Percentiles rank a stretch among this genome's conserved stretches.
Evolutionary conservation across 23 tunicate species (phyloP).

Genomic region (Botrylloides violaceus): DNA sequence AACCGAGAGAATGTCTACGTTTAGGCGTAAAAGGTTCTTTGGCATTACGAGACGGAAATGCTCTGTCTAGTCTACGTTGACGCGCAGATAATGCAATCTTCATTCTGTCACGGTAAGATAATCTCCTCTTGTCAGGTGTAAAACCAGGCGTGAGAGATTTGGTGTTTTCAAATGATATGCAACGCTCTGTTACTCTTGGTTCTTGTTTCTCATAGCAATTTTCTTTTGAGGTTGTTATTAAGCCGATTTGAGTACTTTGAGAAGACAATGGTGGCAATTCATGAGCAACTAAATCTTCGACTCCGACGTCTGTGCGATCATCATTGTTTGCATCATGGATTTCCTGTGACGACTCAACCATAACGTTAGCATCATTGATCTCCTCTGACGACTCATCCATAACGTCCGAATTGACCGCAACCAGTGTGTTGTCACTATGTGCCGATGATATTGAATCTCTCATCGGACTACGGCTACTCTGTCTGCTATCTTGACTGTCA

Average conservation of each 20-base stretch:
- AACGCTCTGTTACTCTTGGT: not conserved
- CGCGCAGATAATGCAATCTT: conserved; percentile 9
- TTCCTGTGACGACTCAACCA: not conserved
- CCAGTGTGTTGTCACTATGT: conserved; percentile 6
- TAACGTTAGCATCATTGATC: not conserved
- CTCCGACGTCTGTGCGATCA: too few relatives aligned
- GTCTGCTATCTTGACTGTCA: not conserved
- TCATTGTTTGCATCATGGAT: not conserved
- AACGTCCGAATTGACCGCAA: not conserved
- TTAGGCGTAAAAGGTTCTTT: not conserved
- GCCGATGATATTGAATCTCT: not conserved
- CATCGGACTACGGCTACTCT: not conserved
- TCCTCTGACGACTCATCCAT: not conserved
- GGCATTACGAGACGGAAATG: not conserved
- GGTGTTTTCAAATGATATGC: not conserved
- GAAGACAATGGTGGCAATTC: not conserved
- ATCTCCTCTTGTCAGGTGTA: not conserved
- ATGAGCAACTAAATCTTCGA: too few relatives aligned
- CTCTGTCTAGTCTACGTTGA: not conserved
- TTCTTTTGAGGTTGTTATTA: not conserved
- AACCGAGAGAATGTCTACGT: conserved; percentile 9
- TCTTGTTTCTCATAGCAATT: not conserved
- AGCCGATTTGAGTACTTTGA: not conserved
- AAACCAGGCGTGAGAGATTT: not conserved
- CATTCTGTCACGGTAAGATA: conserved; percentile 3